Conservation (phyloP, 1,140 invertebrate species). For the Cataglyphis hispanica region DNA sequence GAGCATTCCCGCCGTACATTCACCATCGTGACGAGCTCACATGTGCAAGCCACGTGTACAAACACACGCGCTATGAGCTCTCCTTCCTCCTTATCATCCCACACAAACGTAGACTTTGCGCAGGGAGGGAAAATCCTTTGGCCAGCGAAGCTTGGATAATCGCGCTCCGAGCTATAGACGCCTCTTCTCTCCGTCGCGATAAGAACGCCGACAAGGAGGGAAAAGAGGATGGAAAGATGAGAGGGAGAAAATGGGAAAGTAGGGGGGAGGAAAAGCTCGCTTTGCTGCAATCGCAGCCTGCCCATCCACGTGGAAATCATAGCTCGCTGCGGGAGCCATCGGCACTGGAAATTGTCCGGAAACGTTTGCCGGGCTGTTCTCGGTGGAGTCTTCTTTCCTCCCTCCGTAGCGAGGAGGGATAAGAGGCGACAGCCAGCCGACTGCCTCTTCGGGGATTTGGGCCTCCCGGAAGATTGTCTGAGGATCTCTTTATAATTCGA, state of each 20-base stretch:
- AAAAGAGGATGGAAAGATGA: neutral
- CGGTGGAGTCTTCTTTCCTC: conserved; percentile 56
- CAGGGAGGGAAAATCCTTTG: conserved; percentile 83
- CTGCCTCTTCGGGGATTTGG: conserved; percentile 73
- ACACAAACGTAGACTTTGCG: conserved; percentile 60
- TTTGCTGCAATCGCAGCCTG: conserved; percentile 82
- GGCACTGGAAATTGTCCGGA: conserved; percentile 84
- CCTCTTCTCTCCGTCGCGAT: conserved; percentile 60
- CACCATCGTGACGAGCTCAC: conserved; percentile 17
- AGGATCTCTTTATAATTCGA: conserved; percentile 70
- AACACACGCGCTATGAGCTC: conserved; percentile 23
- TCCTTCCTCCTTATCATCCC: conserved; percentile 60
- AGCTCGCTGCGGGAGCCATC: conserved; percentile 80
- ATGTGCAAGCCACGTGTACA: conserved; percentile 45
- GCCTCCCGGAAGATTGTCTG: conserved; percentile 59
- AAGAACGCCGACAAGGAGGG: conserved; percentile 13
- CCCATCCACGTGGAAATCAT: conserved; percentile 84
- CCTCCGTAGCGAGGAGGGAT: neutral
- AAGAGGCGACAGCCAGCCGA: conserved; percentile 13
- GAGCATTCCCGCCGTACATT: conserved; percentile 41
- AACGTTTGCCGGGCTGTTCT: conserved; percentile 73
- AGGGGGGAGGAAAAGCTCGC: conserved; percentile 68
- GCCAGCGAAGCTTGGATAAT: conserved; percentile 85
- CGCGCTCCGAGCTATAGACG: conserved; percentile 79
- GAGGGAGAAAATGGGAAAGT: neutral